These are phyloP conservation scores for Anadara kagoshimensis DNA, from an alignment of 1,140 invertebrate species.

Conservation along the genomic window DNA sequence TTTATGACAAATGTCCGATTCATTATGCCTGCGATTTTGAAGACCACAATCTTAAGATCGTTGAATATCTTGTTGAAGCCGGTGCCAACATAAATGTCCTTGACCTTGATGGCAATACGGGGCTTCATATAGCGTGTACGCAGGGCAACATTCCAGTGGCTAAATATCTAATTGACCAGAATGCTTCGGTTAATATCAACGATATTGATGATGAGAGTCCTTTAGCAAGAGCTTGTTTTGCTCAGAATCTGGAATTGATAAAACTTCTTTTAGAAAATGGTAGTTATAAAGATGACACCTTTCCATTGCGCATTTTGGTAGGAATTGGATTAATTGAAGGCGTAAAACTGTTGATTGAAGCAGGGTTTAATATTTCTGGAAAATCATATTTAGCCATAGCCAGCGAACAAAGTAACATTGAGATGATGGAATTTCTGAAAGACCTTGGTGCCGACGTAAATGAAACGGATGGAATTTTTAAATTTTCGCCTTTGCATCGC, in stretches of 20 bases:
- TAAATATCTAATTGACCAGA: neutral
- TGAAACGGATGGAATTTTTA: neutral
- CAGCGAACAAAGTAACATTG: conserved; percentile 3
- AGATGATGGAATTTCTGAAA: conserved; percentile 11
- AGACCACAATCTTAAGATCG: neutral
- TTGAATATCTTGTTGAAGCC: neutral
- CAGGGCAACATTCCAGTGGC: conserved; percentile 4
- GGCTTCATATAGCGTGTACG: conserved; percentile 19
- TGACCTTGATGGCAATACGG: neutral
- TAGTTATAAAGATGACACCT: conserved; percentile 5
- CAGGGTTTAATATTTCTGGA: conserved; percentile 1
- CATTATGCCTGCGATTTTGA: conserved; percentile 15
- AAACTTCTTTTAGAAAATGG: conserved; percentile 1
- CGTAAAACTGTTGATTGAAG: conserved; percentile 5
- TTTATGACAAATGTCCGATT: neutral
- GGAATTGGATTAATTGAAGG: conserved; percentile 11
- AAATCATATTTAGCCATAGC: conserved; percentile 2
- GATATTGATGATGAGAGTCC: conserved; percentile 11
- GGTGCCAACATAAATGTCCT: neutral
- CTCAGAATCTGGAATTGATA: conserved; percentile 5
- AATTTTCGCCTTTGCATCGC: conserved; percentile 6
- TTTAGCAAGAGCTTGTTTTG: neutral
- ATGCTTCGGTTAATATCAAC: neutral
- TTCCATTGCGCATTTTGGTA: neutral
- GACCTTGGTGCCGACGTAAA: conserved; percentile 4